phyloP scores from a whole-genome alignment of 2,797 vertebrate species.

The Chaetophractus vellerosus region DNA sequence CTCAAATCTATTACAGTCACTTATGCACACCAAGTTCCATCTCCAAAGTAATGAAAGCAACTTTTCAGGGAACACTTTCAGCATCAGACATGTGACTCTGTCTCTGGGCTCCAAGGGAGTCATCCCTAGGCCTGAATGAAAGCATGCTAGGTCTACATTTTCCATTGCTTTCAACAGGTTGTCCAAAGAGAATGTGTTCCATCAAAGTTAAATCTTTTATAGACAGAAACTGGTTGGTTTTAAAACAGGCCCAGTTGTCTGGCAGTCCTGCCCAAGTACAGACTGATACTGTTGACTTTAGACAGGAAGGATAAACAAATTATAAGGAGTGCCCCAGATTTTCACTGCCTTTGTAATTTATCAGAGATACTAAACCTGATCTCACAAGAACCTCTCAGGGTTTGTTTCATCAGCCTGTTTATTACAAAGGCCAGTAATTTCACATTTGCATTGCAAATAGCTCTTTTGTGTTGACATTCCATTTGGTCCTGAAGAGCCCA shows the following conservation, averaged over 20 bases:
- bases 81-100: not conserved
- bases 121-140: too few species aligned
- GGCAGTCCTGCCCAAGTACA: not conserved
- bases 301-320: conserved; percentile 7
- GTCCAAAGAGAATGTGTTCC: not conserved
- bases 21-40: not conserved
- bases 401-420: conserved; percentile 13
- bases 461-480: conserved; percentile 61
- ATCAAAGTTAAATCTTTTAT: not conserved
- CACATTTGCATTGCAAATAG: conserved; percentile 72
- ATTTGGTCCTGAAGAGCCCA: conserved; percentile 68
- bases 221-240: not conserved
- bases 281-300: not conserved
- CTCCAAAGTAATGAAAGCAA: not conserved
- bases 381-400: not conserved
- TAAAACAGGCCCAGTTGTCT: not conserved
- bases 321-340: not conserved
- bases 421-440: conserved; percentile 62
- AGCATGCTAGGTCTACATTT: not conserved
- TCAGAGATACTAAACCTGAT: conserved; percentile 16
- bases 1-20: too few species aligned
- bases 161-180: not conserved
- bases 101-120: not conserved
- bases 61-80: not conserved
- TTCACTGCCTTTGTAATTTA: conserved; percentile 17